Percentiles rank a stretch among this genome's conserved stretches.
Conservation (phyloP, 2,797 vertebrate species). For the Hoplostethus mediterraneus region DNA sequence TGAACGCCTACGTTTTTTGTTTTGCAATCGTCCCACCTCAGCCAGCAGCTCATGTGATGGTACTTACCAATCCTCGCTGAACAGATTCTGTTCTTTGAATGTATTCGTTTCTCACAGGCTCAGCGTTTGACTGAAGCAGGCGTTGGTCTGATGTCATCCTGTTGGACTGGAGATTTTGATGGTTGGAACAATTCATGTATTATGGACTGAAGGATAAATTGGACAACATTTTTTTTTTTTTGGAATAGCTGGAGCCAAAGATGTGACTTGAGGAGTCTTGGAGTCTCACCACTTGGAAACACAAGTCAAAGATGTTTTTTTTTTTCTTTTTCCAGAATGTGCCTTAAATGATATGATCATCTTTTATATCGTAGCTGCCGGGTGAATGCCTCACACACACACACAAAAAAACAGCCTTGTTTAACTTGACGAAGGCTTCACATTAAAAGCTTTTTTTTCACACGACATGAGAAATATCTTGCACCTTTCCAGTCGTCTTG, state of each 20-base stretch:
- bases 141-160: not conserved
- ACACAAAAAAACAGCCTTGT: no score
- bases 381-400: no score
- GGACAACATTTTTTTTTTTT: constrained; percentile 5
- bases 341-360: constrained; percentile 13
- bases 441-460: not conserved
- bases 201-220: not conserved
- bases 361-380: not conserved
- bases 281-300: not conserved
- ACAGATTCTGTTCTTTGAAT: not conserved
- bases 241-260: not conserved
- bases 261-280: not conserved
- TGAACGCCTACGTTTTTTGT: not conserved
- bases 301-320: not conserved
- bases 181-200: not conserved
- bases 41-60: no score
- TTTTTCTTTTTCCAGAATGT: constrained; percentile 28
- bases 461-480: not conserved
- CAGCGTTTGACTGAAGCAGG: not conserved
- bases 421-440: no score
- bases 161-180: not conserved
- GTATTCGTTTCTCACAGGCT: not conserved
- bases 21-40: no score
- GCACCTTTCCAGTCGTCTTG: not conserved
- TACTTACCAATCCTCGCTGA: no score